A percentile compares a stretch with the other conserved stretches of the same genome.
phyloP scores from a whole-genome alignment of 37 sponge, comb jelly and placozoan species.

The Halichondria panicea region DNA sequence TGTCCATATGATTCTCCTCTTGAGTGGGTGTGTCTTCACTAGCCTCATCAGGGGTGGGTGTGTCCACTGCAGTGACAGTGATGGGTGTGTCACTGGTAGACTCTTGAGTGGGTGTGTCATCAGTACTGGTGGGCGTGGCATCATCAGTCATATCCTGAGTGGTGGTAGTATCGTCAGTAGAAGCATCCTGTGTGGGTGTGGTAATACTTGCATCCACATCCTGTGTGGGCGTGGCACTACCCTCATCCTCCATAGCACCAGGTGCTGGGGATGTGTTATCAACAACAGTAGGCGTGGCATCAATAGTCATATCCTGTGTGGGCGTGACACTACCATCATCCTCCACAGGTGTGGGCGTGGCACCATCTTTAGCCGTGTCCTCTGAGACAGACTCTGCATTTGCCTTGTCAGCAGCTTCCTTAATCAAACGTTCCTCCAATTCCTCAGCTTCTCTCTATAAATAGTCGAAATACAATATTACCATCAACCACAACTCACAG shows the following conservation, averaged over 20 bases:
- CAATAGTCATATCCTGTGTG: neutral
- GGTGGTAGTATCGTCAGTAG: slow-evolving; percentile 1
- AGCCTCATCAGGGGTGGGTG: neutral
- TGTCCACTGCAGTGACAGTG: neutral
- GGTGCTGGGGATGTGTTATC: too few relatives aligned
- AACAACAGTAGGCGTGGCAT: neutral
- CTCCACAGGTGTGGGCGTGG: slow-evolving; percentile 9
- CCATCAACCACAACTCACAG: neutral
- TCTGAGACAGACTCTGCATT: neutral
- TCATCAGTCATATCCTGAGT: neutral
- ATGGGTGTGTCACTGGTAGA: too few relatives aligned
- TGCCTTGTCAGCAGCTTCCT: slow-evolving; percentile 4
- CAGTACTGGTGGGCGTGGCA: neutral
- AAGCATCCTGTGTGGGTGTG: neutral
- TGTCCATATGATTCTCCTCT: neutral
- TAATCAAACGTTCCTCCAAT: neutral
- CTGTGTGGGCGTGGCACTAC: neutral
- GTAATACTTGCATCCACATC: neutral
- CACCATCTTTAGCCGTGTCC: slow-evolving; percentile 20
- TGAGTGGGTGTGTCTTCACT: slow-evolving; percentile 4
- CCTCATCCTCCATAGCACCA: slow-evolving; percentile 17
- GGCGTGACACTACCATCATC: slow-evolving; percentile 8
- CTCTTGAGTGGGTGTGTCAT: slow-evolving; percentile 1
- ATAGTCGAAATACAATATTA: neutral
- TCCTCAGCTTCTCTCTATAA: neutral